phyloP scores from a whole-genome alignment of 2,888 invertebrate species.

The Iselma pallidipennis region DNA sequence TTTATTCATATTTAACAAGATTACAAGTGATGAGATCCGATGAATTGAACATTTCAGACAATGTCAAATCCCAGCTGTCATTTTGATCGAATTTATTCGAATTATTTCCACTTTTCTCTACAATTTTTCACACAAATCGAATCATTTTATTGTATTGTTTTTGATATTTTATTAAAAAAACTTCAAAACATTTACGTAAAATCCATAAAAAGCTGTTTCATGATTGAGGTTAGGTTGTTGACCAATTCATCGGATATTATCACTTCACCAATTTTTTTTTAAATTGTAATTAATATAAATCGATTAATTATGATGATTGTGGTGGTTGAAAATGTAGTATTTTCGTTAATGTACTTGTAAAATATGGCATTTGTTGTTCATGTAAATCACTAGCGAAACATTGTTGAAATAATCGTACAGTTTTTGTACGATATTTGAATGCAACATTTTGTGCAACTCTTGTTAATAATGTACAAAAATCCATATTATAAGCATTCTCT shows the following conservation, averaged over 20 bases:
- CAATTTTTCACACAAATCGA: too few relatives aligned
- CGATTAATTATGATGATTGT: too few relatives aligned
- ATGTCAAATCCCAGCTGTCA: background rate
- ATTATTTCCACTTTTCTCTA: background rate
- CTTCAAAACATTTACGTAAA: too few relatives aligned
- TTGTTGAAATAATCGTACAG: background rate
- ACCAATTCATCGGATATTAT: background rate
- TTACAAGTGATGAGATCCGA: background rate
- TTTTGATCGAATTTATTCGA: background rate
- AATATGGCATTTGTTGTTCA: background rate
- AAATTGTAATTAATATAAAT: background rate
- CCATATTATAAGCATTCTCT: background rate
- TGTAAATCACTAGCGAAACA: background rate
- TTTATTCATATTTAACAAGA: background rate
- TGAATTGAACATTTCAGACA: background rate
- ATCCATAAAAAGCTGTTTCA: too few relatives aligned
- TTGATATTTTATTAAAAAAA: too few relatives aligned
- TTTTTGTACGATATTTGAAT: background rate
- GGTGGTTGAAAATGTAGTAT: slow-evolving; percentile 7
- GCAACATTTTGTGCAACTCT: background rate
- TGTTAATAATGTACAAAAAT: background rate
- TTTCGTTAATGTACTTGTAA: background rate
- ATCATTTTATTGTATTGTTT: too few relatives aligned
- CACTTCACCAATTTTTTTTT: background rate
- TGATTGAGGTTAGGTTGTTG: background rate